phyloP scores from a whole-genome alignment of 2,888 invertebrate species.

The Hoplodrina ambigua region DNA sequence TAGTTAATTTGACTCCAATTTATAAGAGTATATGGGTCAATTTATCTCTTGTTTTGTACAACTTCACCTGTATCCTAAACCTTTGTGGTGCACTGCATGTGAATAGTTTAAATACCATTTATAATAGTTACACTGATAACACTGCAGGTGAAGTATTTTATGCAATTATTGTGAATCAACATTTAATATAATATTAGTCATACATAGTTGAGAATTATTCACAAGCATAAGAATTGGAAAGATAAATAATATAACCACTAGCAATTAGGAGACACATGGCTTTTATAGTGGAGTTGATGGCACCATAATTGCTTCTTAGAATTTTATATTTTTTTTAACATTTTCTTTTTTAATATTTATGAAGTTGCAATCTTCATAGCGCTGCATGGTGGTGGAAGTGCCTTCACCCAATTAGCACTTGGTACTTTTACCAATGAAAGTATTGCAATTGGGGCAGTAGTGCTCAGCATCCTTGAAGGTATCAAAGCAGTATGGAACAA shows the following conservation, averaged over 20 bases:
- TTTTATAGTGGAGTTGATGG: conserved; percentile 44
- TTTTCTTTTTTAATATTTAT: conserved; percentile 27
- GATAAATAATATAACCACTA: conserved; percentile 39
- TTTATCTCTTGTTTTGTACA: conserved; percentile 29
- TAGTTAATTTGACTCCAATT: conserved; percentile 23
- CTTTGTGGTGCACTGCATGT: conserved; percentile 24
- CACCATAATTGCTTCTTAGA: conserved; percentile 52
- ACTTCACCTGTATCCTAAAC: conserved; percentile 23
- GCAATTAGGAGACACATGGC: conserved; percentile 40
- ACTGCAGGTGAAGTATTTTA: conserved; percentile 39
- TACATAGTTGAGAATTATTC: conserved; percentile 32
- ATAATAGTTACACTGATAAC: conserved; percentile 18
- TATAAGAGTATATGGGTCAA: conserved; percentile 7
- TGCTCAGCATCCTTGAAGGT: conserved; percentile 89
- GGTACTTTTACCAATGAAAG: conserved; percentile 86
- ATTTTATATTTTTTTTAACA: conserved; percentile 22
- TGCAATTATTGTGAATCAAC: conserved; percentile 37
- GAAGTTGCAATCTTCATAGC: conserved; percentile 34
- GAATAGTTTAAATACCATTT: conserved; percentile 14
- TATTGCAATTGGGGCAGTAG: conserved; percentile 88
- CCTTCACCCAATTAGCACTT: conserved; percentile 74
- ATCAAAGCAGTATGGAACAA: conserved; percentile 88
- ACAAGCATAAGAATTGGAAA: conserved; percentile 31
- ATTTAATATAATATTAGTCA: conserved; percentile 31
- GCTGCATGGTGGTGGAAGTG: conserved; percentile 8